These are phyloP conservation scores for Musca vetustissima DNA, from an alignment of 1,140 invertebrate genomes.

Conservation along the genomic window DNA sequence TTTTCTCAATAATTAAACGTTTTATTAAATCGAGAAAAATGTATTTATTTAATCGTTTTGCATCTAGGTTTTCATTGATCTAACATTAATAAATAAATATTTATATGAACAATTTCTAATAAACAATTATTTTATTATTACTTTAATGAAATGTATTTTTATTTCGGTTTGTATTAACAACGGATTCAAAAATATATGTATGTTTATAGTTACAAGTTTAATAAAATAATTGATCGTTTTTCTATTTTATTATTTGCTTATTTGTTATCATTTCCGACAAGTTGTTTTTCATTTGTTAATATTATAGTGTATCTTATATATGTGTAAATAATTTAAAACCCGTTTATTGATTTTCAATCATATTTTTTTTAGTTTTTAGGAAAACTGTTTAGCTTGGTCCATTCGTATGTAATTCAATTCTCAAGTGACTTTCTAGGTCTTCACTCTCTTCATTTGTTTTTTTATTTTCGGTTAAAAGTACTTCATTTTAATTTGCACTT, in stretches of 20 bases:
- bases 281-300: not conserved
- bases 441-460: not conserved
- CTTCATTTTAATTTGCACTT: not conserved
- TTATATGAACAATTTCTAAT: slow-evolving; percentile 10
- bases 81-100: slow-evolving; percentile 15
- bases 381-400: slow-evolving; percentile 20
- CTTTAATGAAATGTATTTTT: not conserved
- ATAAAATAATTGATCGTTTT: slow-evolving; percentile 17
- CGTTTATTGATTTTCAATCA: slow-evolving; percentile 4
- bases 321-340: slow-evolving; percentile 4
- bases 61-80: not conserved
- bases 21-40: slow-evolving; percentile 1
- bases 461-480: not conserved
- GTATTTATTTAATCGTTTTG: not conserved
- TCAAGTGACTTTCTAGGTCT: not conserved
- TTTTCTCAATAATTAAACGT: not conserved
- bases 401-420: slow-evolving; percentile 14
- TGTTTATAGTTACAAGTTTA: not conserved
- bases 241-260: not conserved
- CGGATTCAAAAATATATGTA: slow-evolving; percentile 11
- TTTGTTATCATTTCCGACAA: not conserved
- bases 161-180: not conserved
- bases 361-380: not conserved
- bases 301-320: not conserved
- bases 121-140: slow-evolving; percentile 6